Evolutionary conservation across 2,797 vertebrate genomes (phyloP).

Genomic region (Syngnathus acus): DNA sequence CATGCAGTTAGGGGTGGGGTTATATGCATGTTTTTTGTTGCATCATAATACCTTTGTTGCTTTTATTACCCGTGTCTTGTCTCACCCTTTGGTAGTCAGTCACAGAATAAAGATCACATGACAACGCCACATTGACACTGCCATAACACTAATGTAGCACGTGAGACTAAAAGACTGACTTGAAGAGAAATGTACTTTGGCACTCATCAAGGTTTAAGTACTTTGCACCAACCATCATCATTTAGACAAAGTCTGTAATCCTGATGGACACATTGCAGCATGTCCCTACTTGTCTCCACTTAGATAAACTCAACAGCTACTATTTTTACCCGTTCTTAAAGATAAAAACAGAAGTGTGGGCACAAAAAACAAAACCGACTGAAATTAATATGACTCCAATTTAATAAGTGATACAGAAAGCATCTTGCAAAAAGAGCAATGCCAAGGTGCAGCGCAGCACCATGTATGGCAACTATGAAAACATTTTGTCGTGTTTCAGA

Average conservation of each 20-base stretch:
- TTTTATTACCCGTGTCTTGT: too few relatives aligned
- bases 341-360: neutral
- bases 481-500: constrained; percentile 44
- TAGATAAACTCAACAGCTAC: neutral
- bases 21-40: too few relatives aligned
- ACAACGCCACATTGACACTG: too few relatives aligned
- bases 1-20: too few relatives aligned
- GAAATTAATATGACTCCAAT: constrained; percentile 41
- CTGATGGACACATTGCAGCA: neutral
- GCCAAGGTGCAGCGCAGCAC: constrained; percentile 25
- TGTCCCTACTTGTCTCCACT: neutral
- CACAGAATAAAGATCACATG: too few relatives aligned
- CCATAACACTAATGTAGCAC: too few relatives aligned
- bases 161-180: too few relatives aligned
- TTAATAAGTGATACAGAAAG: constrained; percentile 53
- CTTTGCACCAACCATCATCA: too few relatives aligned
- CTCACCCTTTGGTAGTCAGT: too few relatives aligned
- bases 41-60: too few relatives aligned
- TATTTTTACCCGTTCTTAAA: neutral
- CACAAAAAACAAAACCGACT: constrained; percentile 19
- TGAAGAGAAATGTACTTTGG: too few relatives aligned
- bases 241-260: neutral
- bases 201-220: too few relatives aligned
- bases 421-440: constrained; percentile 53
- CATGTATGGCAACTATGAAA: constrained; percentile 32